Percentiles rank a stretch among this genome's conserved stretches.
These are phyloP conservation scores for Poecilia velifera DNA, from an alignment of 2,797 vertebrate genomes.

Conservation along the genomic window DNA sequence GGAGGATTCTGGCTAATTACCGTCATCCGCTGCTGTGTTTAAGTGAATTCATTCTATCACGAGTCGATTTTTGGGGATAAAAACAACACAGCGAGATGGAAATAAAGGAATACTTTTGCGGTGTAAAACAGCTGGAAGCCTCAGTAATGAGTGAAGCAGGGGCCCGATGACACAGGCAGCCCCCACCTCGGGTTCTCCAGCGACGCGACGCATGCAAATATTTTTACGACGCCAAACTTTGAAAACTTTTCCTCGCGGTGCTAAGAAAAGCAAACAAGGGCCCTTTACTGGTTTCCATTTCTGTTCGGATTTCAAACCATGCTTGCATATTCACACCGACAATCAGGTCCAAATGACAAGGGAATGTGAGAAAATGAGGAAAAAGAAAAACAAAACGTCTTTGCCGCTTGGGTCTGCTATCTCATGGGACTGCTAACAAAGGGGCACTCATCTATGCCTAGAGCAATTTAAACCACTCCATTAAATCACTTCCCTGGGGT, in stretches of 20 bases:
- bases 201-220: slow-evolving; percentile 12
- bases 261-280: background rate
- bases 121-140: slow-evolving; percentile 27
- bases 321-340: background rate
- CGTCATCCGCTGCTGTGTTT: background rate
- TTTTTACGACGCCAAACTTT: background rate
- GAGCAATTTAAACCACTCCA: slow-evolving; percentile 48
- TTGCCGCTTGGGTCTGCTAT: slow-evolving; percentile 17
- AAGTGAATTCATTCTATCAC: slow-evolving; percentile 1
- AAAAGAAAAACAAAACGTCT: slow-evolving; percentile 11
- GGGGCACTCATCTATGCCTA: slow-evolving; percentile 32
- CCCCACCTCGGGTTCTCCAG: slow-evolving; percentile 1
- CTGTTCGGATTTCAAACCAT: background rate
- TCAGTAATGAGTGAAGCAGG: slow-evolving; percentile 16
- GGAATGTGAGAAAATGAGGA: background rate
- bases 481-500: slow-evolving; percentile 47
- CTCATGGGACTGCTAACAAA: slow-evolving; percentile 45
- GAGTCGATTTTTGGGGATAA: background rate
- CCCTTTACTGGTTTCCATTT: background rate
- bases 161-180: slow-evolving; percentile 10
- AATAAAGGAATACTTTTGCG: background rate
- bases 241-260: background rate
- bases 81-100: slow-evolving; percentile 14
- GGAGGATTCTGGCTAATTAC: background rate
- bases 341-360: slow-evolving; percentile 8